Evolutionary conservation across 1,140 invertebrate genomes (phyloP).

Genomic region (Oryzaephilus surinamensis): DNA sequence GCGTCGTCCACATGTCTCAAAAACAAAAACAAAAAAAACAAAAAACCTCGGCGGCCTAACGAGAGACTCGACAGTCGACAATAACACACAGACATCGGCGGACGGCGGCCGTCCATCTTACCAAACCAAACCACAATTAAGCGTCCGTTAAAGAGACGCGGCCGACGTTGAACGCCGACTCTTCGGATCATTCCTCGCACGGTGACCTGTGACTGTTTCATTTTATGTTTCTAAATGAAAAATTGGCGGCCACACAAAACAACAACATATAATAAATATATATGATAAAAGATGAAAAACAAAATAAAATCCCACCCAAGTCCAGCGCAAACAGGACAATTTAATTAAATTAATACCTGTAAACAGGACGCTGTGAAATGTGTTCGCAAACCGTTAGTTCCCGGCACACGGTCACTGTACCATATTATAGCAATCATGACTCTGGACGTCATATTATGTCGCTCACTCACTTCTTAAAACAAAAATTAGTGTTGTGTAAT

Average conservation of each 20-base stretch:
- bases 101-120: slow-evolving; percentile 4
- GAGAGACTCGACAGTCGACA: slow-evolving; percentile 15
- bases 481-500: slow-evolving; percentile 22
- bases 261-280: no score
- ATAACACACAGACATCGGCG: slow-evolving; percentile 14
- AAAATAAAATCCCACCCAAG: no score
- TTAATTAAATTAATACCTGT: no score
- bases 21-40: slow-evolving; percentile 2
- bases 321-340: no score
- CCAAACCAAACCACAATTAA: no score
- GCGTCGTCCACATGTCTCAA: slow-evolving; percentile 3
- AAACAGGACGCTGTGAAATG: no score
- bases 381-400: no score
- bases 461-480: slow-evolving; percentile 23
- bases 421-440: slow-evolving; percentile 20
- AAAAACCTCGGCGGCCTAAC: slow-evolving; percentile 10
- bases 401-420: no score
- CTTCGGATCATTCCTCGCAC: slow-evolving; percentile 19
- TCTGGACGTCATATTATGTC: slow-evolving; percentile 11
- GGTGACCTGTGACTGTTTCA: slow-evolving; percentile 11
- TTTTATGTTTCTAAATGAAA: no score
- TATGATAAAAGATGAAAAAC: no score
- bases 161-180: slow-evolving; percentile 4
- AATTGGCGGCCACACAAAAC: no score
- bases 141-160: no score